A percentile compares a stretch with the other conserved stretches of the same genome.
Conservation (phyloP, 2,888 invertebrate species). For the Tethea ocularis region DNA sequence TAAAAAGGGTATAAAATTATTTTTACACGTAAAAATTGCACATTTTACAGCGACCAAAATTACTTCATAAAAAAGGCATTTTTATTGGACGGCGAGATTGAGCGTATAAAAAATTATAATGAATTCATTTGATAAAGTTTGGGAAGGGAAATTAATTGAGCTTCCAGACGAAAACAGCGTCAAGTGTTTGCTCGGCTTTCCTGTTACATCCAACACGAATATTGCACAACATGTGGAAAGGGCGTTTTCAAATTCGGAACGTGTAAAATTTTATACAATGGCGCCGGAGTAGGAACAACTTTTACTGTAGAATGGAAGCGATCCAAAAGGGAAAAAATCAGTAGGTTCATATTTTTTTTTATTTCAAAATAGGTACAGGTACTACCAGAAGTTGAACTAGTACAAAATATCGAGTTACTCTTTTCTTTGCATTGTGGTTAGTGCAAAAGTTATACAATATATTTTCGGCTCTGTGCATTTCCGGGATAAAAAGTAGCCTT, state of each 20-base stretch:
- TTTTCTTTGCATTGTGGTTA: no score
- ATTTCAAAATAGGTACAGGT: no score
- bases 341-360: no score
- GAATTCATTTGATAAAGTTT: conserved; percentile 44
- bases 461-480: no score
- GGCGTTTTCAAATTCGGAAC: neutral
- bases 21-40: conserved; percentile 5
- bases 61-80: conserved; percentile 7
- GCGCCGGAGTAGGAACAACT: neutral
- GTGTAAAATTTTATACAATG: neutral
- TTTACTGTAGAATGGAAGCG: no score
- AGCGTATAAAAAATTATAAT: conserved; percentile 39
- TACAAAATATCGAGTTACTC: no score
- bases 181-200: conserved; percentile 48
- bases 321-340: no score
- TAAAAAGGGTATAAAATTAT: neutral
- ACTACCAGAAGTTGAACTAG: no score
- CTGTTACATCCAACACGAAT: conserved; percentile 32
- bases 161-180: conserved; percentile 40
- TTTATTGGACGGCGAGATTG: conserved; percentile 18
- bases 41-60: conserved; percentile 5
- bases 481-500: no score
- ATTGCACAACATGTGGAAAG: conserved; percentile 20
- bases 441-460: no score
- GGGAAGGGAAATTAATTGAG: conserved; percentile 41